phyloP scores from a whole-genome alignment of 1,140 invertebrate genomes.

The Lordiphosa clarofinis region DNA sequence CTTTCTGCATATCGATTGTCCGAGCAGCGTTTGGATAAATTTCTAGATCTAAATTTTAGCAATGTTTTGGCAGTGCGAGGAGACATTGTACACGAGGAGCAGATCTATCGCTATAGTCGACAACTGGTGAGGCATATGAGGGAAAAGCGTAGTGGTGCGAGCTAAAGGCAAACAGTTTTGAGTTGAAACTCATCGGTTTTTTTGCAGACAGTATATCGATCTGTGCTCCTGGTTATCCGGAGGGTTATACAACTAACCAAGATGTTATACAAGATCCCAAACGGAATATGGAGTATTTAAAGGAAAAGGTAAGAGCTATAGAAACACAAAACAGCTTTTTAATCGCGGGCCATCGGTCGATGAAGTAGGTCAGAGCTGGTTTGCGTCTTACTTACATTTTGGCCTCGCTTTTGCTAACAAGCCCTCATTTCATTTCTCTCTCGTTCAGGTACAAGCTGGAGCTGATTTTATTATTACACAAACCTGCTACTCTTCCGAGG shows the following conservation, averaged over 20 bases:
- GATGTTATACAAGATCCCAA: no score
- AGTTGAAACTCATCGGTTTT: no score
- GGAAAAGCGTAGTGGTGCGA: constrained; percentile 17
- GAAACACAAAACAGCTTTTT: no score
- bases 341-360: no score
- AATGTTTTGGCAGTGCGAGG: constrained; percentile 40
- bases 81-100: constrained; percentile 8
- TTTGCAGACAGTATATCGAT: constrained; percentile 31
- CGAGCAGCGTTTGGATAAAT: constrained; percentile 23
- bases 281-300: constrained; percentile 5
- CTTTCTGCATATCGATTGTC: constrained; percentile 18
- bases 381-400: no score
- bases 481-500: constrained; percentile 24
- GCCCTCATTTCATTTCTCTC: no score
- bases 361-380: no score
- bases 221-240: constrained; percentile 40
- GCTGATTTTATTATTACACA: constrained; percentile 49
- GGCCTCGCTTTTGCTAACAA: no score
- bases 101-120: constrained; percentile 5
- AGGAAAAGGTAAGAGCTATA: constrained; percentile 26
- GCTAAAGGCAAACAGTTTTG: not conserved
- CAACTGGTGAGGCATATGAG: constrained; percentile 21
- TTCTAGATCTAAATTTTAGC: constrained; percentile 23
- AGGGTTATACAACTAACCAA: constrained; percentile 17
- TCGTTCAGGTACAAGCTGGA: constrained; percentile 20